Evolutionary conservation across 2,113 vertebrate species (phyloP).

Genomic region (Brachypteracias leptosomus): DNA sequence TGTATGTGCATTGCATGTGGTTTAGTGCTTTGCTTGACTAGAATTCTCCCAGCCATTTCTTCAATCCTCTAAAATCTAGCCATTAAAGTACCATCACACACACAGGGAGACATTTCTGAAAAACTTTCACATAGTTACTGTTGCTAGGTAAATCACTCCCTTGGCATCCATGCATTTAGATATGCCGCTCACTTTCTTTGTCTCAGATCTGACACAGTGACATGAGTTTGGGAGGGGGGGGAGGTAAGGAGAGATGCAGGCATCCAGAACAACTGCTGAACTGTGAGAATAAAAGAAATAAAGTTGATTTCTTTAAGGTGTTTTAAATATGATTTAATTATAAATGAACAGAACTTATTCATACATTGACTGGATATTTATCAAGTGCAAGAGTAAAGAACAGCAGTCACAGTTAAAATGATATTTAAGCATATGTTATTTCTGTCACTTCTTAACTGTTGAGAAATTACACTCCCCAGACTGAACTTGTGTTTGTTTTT

Average conservation of each 20-base stretch:
- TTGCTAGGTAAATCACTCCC: slow-evolving; percentile 66
- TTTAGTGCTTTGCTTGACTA: neutral
- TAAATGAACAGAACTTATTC: neutral
- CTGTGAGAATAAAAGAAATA: neutral
- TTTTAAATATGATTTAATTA: neutral
- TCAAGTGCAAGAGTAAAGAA: neutral
- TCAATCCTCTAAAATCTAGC: neutral
- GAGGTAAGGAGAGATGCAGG: neutral
- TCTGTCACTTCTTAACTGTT: neutral
- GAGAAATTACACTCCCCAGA: neutral
- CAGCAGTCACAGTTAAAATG: neutral
- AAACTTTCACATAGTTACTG: slow-evolving; percentile 58
- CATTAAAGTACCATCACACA: neutral
- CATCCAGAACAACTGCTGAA: neutral
- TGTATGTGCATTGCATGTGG: neutral
- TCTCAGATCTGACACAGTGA: slow-evolving; percentile 9
- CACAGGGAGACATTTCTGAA: slow-evolving; percentile 1
- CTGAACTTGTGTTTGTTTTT: neutral
- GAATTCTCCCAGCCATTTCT: neutral
- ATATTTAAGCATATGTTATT: neutral
- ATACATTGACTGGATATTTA: neutral
- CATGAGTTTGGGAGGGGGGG: neutral
- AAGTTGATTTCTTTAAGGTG: neutral
- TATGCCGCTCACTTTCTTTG: slow-evolving; percentile 39
- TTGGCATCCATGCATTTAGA: slow-evolving; percentile 25